These are phyloP conservation scores for Dasyprocta punctata DNA, from an alignment of 2,113 vertebrate species.

Conservation along the genomic window DNA sequence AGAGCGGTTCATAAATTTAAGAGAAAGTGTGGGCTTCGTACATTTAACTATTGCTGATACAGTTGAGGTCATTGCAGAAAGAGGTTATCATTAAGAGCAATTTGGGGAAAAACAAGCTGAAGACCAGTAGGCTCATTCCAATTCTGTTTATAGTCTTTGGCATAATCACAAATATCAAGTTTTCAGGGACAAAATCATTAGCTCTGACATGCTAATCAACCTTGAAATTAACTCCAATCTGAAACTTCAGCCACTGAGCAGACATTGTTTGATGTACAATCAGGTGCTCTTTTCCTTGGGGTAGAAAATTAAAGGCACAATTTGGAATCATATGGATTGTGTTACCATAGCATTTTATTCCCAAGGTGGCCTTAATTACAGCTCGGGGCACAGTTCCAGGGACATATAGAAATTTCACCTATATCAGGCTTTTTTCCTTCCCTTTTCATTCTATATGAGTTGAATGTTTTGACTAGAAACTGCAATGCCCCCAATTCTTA, in stretches of 20 bases:
- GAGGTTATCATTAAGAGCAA: neutral
- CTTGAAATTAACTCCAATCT: conserved; percentile 72
- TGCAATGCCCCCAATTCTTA: conserved; percentile 19
- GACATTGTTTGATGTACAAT: conserved; percentile 64
- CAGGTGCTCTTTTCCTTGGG: conserved; percentile 36
- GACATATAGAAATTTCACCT: conserved; percentile 21
- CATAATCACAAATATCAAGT: conserved; percentile 65
- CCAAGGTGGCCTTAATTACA: conserved; percentile 63
- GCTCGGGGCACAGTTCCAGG: conserved; percentile 20
- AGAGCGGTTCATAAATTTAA: conserved; percentile 47
- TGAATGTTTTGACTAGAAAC: conserved; percentile 55
- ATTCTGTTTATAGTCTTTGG: conserved; percentile 52
- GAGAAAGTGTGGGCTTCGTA: neutral
- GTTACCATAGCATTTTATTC: conserved; percentile 62
- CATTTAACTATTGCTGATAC: conserved; percentile 21
- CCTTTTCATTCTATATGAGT: neutral
- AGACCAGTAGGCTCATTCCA: conserved; percentile 50
- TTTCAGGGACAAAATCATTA: conserved; percentile 70
- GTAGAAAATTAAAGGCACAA: conserved; percentile 55
- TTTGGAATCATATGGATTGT: conserved; percentile 59
- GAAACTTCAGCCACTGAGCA: conserved; percentile 64
- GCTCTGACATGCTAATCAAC: conserved; percentile 74
- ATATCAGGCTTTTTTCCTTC: conserved; percentile 6
- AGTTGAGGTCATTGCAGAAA: conserved; percentile 28
- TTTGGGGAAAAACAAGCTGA: conserved; percentile 24